Base-by-base conservation (phyloP, 35 echinoderm and acorn worm genomes). In the Ptychodera flava region DNA sequence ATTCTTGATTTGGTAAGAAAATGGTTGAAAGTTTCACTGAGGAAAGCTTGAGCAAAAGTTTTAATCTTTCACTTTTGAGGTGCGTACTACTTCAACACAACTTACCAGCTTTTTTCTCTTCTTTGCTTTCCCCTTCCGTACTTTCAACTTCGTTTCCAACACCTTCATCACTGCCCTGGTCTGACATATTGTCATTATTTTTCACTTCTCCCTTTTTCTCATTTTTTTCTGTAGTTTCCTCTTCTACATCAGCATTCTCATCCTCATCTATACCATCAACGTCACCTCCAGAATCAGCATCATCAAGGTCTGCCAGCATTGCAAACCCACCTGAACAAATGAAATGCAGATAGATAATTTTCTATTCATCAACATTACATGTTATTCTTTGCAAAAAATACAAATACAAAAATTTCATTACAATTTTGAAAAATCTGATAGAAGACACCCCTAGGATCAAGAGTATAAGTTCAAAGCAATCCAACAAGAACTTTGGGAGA, bases 211-310 rank as follows among this genome's bases (percentile, higher is more conserved):
- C 78, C 16, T 88, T 77, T 37, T 88, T 31, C 31, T 83, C 87
- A 31, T 95, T 83, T 27, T 76, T 1, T 29, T 88, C 52, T 38
- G 78, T 82, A 82, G 87, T 85, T 77, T 78, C 76, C 30, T 80
- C 81, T 83, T 92, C 87, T 36, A 88, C 81, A 35, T 95, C 80
- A 2, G 78, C 35, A 77, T 93, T 86, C 29, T 88, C 84, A 30
- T 76, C 83, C 12, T 84, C 84, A 10, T 89, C 94, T 83, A 83
- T 88, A 28, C 90, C 85, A 0, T 88, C 82, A 64, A 12, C 0
- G 35, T 45, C 29, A 52, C 35, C 36, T 82, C 86, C 34, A 34
- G 33, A 0, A 85, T 35, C 32, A 33, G 29, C 28, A 34, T 81
- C 45, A 64, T 64, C 45, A 12, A 64, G 22, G 22, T 64, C 45